phyloP scores from a whole-genome alignment of 2,797 vertebrate species.

The Acrocephalus scirpaceus region DNA sequence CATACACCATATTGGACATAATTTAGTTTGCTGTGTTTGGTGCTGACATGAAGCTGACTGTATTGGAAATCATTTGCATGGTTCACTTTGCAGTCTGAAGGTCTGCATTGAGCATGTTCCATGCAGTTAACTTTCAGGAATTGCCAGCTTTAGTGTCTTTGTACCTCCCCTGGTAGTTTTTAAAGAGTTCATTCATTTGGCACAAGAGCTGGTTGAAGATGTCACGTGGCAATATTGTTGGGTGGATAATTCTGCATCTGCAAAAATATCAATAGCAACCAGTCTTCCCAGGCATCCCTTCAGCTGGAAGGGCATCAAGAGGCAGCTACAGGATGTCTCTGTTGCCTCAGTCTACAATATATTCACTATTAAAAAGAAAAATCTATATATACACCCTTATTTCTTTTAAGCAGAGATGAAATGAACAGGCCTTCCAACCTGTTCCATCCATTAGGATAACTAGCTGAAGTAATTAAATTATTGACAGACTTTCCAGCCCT shows the following conservation, averaged over 20 bases:
- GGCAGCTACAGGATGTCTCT: not conserved
- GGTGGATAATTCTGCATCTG: not conserved
- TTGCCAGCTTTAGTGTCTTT: not conserved
- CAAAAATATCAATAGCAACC: not conserved
- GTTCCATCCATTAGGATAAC: not conserved
- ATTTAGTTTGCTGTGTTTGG: not conserved
- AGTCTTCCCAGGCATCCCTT: not conserved
- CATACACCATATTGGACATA: not conserved
- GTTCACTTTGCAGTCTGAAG: not conserved
- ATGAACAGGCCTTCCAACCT: not conserved
- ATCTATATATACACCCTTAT: not conserved
- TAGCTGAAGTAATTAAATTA: slow-evolving; percentile 21
- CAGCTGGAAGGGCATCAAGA: not conserved
- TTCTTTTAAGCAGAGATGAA: not conserved
- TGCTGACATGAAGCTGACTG: not conserved
- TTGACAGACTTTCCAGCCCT: not conserved
- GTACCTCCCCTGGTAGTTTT: not conserved
- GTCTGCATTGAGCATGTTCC: not conserved
- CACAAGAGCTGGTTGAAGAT: not conserved
- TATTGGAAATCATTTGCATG: not conserved
- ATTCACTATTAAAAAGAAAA: not conserved
- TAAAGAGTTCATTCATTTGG: not conserved
- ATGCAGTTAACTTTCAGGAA: not conserved
- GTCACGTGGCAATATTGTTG: not conserved
- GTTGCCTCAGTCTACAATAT: not conserved